These are phyloP conservation scores for Noctua pronuba DNA, from an alignment of 2,888 invertebrate species.

Conservation along the genomic window DNA sequence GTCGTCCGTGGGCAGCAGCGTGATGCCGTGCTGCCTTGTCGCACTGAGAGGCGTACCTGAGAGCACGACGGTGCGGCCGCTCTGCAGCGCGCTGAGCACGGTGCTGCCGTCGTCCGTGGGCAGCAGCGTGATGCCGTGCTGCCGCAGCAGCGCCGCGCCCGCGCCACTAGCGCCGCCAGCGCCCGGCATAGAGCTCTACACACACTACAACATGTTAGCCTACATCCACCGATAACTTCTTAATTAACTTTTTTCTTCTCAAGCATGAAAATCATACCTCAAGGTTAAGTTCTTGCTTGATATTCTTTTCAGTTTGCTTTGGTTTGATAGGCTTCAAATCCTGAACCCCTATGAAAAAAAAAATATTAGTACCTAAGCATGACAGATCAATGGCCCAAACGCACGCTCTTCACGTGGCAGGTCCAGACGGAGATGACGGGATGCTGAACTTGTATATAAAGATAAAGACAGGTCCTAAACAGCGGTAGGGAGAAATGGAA, in stretches of 20 bases:
- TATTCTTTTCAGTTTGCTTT: conserved; percentile 47
- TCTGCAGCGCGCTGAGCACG: conserved; percentile 95
- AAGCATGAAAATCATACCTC: conserved; percentile 41
- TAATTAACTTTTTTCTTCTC: background rate
- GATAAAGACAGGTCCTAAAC: background rate
- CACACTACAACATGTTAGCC: conserved; percentile 3
- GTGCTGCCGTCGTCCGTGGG: conserved; percentile 93
- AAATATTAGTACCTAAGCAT: background rate
- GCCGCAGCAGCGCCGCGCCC: conserved; percentile 91
- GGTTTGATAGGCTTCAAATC: conserved; percentile 54
- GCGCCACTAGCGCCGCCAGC: background rate
- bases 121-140: conserved; percentile 96
- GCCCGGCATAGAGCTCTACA: background rate
- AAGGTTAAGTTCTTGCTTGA: conserved; percentile 53
- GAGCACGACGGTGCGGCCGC: conserved; percentile 95
- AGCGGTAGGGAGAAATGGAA: background rate
- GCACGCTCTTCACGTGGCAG: background rate
- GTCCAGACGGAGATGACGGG: background rate
- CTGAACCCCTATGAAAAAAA: conserved; percentile 53
- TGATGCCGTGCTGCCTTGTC: too few relatives aligned
- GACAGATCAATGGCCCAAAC: background rate
- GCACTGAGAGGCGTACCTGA: conserved; percentile 86
- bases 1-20: too few relatives aligned
- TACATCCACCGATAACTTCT: background rate
- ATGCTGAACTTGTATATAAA: background rate